Conservation (phyloP, 1,140 invertebrate species). For the Cryptotermes secundus region DNA sequence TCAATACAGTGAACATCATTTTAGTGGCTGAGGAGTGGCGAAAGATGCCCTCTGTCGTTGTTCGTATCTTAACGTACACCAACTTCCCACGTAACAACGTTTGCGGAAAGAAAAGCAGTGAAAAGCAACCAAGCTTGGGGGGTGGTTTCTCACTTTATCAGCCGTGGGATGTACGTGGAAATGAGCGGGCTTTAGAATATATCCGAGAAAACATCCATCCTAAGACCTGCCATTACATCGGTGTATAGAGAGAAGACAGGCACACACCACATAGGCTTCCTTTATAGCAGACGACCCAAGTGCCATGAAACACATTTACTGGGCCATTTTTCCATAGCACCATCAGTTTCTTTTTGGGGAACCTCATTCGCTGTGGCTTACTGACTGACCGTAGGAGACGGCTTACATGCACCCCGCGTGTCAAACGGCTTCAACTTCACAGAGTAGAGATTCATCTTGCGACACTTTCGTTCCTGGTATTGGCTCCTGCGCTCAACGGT, state of each 20-base stretch:
- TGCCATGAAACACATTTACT: neutral
- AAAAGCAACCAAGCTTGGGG: neutral
- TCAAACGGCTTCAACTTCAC: neutral
- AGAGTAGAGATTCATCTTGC: neutral
- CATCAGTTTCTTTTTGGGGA: neutral
- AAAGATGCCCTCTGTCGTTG: too few species aligned
- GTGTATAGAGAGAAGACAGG: too few species aligned
- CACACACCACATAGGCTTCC: too few species aligned
- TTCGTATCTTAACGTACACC: too few species aligned
- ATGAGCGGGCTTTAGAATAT: neutral
- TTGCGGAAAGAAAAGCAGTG: neutral
- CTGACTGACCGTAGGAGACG: neutral
- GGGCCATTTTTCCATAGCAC: neutral
- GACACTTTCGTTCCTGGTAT: neutral
- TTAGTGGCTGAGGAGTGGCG: too few species aligned
- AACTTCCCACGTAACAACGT: neutral
- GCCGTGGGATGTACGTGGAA: neutral
- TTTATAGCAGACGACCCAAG: neutral
- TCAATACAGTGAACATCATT: too few species aligned
- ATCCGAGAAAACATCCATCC: neutral
- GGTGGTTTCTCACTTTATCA: neutral
- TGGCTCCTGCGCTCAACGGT: neutral
- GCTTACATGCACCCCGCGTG: neutral
- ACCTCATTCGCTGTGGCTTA: neutral
- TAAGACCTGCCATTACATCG: constrained; percentile 4